Base-by-base conservation (phyloP, 2,888 invertebrate species). In the Trachelus stipa region DNA sequence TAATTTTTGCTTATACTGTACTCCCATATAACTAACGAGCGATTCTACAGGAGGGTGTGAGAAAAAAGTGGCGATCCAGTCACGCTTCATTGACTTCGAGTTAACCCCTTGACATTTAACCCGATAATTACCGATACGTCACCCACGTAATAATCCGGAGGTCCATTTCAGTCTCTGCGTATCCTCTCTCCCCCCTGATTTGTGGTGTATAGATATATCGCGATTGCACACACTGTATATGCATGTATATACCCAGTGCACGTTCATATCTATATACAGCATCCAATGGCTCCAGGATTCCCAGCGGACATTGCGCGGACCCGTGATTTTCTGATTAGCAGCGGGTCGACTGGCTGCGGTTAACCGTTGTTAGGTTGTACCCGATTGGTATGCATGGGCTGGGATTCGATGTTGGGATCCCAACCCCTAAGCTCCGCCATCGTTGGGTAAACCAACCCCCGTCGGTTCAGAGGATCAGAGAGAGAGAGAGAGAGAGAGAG, bases 321-420 rank as follows among this genome's bases (percentile, higher is more conserved):
- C 37, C 87, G 88, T 90, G 90, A 91, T 91, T 91, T 90, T 90
- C 90, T 91, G 90, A 91, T 91, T 91, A 91, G 89, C 87, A 85
- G 87, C 83, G 88, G 90, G 89, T 90, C 89, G 91, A 90, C 88
- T 89, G 90, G 87, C 84, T 90, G 89, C 90, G 88, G 90, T 90
- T 91, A 91, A 90, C 90, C 89, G 90, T 91, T 90, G 90, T 90
- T 91, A 91, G 89, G 90, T 89, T 87, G 87, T 83, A 85, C 89
- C 84, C 90, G 85, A 91, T 91, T 91, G 90, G 88, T 91, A 91
- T 91, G 91, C 91, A 91, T 91, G 90, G 90, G 88, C 90, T 91
- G 91, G 91, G 90, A 90, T 86, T 88, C 88, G 85, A 87, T 87
- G 85, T 83, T 77, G 81, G 82, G 81, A 83, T 82, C 82, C 79